These are phyloP conservation scores for Chlorops oryzae DNA, from an alignment of 1,140 invertebrate species.

Conservation along the genomic window DNA sequence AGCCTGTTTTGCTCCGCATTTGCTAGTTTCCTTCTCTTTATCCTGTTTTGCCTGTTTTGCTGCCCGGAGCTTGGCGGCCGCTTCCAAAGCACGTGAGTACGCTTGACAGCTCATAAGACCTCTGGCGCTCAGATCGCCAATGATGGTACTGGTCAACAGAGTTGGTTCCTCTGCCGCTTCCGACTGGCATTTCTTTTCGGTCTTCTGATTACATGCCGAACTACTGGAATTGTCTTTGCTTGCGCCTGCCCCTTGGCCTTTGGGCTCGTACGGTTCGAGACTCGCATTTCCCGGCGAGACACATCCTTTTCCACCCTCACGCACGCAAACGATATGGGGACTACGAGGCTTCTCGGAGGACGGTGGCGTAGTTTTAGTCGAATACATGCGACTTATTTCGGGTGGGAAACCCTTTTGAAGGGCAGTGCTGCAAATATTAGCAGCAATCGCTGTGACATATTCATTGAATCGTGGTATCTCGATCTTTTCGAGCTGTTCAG, in stretches of 20 bases:
- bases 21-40: neutral
- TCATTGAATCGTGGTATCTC: conserved; percentile 28
- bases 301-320: conserved; percentile 8
- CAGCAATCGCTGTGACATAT: conserved; percentile 30
- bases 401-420: conserved; percentile 25
- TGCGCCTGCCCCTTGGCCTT: no score
- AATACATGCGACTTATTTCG: conserved; percentile 6
- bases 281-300: conserved; percentile 6
- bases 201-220: no score
- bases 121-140: neutral
- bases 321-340: conserved; percentile 9
- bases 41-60: neutral
- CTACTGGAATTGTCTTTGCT: no score
- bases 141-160: neutral
- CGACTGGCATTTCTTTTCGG: no score
- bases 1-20: neutral
- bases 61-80: conserved; percentile 5
- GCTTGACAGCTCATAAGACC: conserved; percentile 13
- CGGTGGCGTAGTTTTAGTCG: neutral
- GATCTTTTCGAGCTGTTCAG: conserved; percentile 13
- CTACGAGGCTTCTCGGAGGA: neutral
- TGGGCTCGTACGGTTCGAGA: no score
- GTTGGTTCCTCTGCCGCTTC: no score
- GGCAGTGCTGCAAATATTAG: conserved; percentile 35
- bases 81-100: conserved; percentile 7